These are phyloP conservation scores for Sussaba pulchella DNA, from an alignment of 2,888 invertebrate genomes.

Conservation along the genomic window DNA sequence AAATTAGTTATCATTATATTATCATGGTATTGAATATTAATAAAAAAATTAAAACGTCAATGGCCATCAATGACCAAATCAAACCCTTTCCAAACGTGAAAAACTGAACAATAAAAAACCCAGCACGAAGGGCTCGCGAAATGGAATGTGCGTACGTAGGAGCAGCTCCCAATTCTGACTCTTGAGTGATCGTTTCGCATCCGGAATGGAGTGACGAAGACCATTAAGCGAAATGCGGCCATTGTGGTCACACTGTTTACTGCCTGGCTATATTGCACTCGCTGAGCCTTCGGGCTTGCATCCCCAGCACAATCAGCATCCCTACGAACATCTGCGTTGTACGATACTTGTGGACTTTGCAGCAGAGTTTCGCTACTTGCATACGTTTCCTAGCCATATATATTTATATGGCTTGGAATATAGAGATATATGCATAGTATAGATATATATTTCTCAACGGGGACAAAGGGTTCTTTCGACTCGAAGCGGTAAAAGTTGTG, in stretches of 20 bases:
- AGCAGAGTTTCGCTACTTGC: slow-evolving; percentile 33
- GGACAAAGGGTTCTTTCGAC: too few species aligned
- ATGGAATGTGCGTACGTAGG: slow-evolving; percentile 2
- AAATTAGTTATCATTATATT: too few species aligned
- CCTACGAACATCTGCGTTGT: slow-evolving; percentile 9
- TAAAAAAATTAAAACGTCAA: too few species aligned
- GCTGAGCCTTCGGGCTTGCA: slow-evolving; percentile 12
- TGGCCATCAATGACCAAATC: too few species aligned
- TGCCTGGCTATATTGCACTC: slow-evolving; percentile 25
- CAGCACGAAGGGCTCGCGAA: not conserved
- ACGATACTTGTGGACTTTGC: slow-evolving; percentile 23
- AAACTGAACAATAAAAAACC: not conserved
- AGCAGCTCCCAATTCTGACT: slow-evolving; percentile 19
- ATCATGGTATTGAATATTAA: too few species aligned
- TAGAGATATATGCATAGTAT: too few species aligned
- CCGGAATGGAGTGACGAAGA: slow-evolving; percentile 51
- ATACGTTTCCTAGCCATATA: not conserved
- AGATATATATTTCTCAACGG: too few species aligned
- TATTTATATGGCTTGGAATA: not conserved
- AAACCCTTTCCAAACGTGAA: too few species aligned
- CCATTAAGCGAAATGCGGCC: slow-evolving; percentile 50
- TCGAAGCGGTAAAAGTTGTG: too few species aligned
- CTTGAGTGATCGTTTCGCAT: slow-evolving; percentile 34
- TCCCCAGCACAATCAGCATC: slow-evolving; percentile 27
- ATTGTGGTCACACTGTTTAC: slow-evolving; percentile 49